A percentile compares a stretch with the other conserved stretches of the same genome.
Conservation (phyloP, 92 coral and sea anemone species). For the Pocillopora meandrina region DNA sequence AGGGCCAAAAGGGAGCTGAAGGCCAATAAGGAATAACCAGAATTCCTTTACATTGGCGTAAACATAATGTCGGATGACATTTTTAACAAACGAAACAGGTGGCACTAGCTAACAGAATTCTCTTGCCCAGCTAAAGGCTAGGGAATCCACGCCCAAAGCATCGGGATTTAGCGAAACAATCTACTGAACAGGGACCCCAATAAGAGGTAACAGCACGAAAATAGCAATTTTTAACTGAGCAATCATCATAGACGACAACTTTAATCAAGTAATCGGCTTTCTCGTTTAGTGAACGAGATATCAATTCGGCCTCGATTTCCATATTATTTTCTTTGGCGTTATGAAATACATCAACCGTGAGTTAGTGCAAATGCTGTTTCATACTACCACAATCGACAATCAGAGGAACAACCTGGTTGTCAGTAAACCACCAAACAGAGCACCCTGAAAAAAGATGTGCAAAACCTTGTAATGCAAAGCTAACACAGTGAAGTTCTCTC, state of each 20-base stretch:
- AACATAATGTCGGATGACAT: slow-evolving; percentile 24
- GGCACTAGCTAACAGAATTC: slow-evolving; percentile 65
- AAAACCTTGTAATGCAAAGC: slow-evolving; percentile 41
- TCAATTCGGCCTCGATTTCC: slow-evolving; percentile 40
- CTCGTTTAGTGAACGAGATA: slow-evolving; percentile 49
- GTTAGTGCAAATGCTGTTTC: slow-evolving; percentile 50
- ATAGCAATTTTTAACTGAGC: slow-evolving; percentile 49
- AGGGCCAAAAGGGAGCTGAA: slow-evolving; percentile 29
- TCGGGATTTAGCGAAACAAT: slow-evolving; percentile 59
- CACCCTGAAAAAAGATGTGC: slow-evolving; percentile 9
- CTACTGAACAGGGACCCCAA: slow-evolving; percentile 58
- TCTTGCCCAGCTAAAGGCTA: slow-evolving; percentile 48
- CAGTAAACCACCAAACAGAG: slow-evolving; percentile 63
- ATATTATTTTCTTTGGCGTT: slow-evolving; percentile 23
- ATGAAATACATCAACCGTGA: slow-evolving; percentile 44
- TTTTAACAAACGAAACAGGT: slow-evolving; percentile 32
- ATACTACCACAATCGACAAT: slow-evolving; percentile 63
- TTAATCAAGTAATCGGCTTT: slow-evolving; percentile 57
- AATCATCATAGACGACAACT: slow-evolving; percentile 51
- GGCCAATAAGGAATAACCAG: slow-evolving; percentile 37
- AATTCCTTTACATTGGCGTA: slow-evolving; percentile 13
- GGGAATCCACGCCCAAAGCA: slow-evolving; percentile 59
- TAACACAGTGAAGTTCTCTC: slow-evolving; percentile 56
- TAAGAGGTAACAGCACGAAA: slow-evolving; percentile 18
- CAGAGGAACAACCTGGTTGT: slow-evolving; percentile 55